Conservation (phyloP, 2,113 vertebrate species). For the Rutilus rutilus region DNA sequence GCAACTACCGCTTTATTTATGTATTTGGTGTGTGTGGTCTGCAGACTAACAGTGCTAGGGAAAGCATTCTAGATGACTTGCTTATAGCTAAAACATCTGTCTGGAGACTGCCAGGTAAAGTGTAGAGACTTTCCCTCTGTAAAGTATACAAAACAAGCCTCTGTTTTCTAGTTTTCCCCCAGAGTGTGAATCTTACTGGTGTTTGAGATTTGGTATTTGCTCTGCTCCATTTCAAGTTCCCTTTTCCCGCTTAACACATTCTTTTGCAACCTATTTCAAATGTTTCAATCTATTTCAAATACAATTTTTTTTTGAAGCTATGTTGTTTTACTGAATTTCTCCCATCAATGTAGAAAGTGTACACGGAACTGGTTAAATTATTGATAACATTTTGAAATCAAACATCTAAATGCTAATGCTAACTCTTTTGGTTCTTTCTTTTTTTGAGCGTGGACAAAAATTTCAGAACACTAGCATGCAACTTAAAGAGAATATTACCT, state of each 20-base stretch:
- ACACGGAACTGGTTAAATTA: neutral
- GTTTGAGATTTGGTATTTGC: constrained; percentile 48
- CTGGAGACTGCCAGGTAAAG: constrained; percentile 46
- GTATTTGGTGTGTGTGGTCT: constrained; percentile 30
- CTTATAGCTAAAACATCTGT: constrained; percentile 65
- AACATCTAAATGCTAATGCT: neutral
- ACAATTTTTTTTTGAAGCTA: neutral
- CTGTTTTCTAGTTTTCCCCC: constrained; percentile 63
- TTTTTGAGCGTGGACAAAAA: neutral
- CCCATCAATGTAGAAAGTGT: neutral
- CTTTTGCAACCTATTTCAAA: neutral
- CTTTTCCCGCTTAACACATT: neutral
- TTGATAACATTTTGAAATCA: neutral
- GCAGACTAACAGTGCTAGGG: neutral
- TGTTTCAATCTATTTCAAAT: neutral
- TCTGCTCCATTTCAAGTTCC: neutral
- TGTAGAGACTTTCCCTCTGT: constrained; percentile 49
- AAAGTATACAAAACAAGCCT: constrained; percentile 63
- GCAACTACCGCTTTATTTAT: constrained; percentile 58
- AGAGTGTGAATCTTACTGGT: constrained; percentile 67
- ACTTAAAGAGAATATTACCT: neutral
- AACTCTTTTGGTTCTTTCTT: neutral
- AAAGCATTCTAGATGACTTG: neutral
- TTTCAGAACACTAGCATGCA: neutral
- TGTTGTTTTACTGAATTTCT: neutral